A percentile compares a stretch with the other conserved stretches of the same genome.
Conservation (phyloP, 2,888 invertebrate species). For the Hoplodrina ambigua region DNA sequence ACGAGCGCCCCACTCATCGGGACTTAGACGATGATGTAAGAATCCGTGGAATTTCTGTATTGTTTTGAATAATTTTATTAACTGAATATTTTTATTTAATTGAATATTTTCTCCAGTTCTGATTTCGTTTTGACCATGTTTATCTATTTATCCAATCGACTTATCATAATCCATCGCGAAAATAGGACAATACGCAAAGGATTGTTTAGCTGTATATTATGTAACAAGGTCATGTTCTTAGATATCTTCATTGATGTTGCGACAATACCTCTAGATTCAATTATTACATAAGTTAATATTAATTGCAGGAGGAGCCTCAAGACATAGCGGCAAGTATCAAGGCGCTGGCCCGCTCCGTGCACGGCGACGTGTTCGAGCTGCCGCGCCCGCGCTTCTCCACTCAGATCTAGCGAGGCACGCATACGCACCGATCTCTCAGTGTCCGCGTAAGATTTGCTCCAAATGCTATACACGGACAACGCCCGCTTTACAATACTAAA, state of each 20-base stretch:
- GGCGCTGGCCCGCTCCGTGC: slow-evolving; percentile 97
- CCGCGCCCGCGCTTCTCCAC: slow-evolving; percentile 96
- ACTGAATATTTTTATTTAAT: no score
- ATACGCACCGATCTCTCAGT: slow-evolving; percentile 15
- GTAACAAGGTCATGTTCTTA: neutral
- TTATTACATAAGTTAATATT: neutral
- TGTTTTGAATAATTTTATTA: neutral
- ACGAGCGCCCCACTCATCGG: slow-evolving; percentile 70
- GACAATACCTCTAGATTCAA: neutral
- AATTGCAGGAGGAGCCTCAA: slow-evolving; percentile 91
- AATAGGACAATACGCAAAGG: no score
- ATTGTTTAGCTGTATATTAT: neutral
- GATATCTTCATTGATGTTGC: neutral
- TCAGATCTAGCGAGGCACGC: slow-evolving; percentile 91
- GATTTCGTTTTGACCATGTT: neutral
- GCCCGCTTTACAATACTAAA: slow-evolving; percentile 60
- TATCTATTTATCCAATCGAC: neutral
- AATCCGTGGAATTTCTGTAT: neutral
- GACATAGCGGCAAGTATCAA: slow-evolving; percentile 98
- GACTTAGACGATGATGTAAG: slow-evolving; percentile 90
- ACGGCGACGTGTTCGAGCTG: slow-evolving; percentile 97
- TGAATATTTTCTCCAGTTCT: neutral
- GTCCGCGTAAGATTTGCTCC: slow-evolving; percentile 48
- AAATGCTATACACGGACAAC: slow-evolving; percentile 47
- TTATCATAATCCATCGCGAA: no score